These are phyloP conservation scores for Diorhabda elongata DNA, from an alignment of 1,140 invertebrate species.

Conservation along the genomic window DNA sequence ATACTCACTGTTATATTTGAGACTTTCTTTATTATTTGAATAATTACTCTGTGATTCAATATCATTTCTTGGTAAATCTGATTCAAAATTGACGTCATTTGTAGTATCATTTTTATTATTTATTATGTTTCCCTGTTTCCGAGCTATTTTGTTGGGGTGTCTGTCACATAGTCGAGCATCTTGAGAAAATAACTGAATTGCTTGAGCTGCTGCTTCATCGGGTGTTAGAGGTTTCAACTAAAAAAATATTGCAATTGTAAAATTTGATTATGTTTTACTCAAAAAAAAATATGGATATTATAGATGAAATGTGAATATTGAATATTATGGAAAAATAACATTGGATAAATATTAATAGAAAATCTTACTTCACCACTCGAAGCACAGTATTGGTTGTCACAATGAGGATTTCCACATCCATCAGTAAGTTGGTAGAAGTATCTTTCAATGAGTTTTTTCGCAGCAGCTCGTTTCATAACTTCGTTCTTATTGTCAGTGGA, in stretches of 20 bases:
- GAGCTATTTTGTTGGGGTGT: constrained; percentile 68
- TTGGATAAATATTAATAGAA: neutral
- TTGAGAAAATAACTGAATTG: constrained; percentile 78
- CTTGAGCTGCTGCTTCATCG: constrained; percentile 84
- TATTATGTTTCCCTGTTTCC: constrained; percentile 48
- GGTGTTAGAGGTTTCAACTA: constrained; percentile 69
- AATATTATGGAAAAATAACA: neutral
- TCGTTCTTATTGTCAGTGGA: constrained; percentile 45
- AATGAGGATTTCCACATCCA: constrained; percentile 82
- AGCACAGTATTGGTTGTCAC: constrained; percentile 81
- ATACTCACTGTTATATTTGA: constrained; percentile 26
- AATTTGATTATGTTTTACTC: neutral
- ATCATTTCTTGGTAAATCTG: constrained; percentile 32
- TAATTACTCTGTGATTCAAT: constrained; percentile 29
- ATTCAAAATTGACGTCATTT: constrained; percentile 7
- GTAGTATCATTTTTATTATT: constrained; percentile 11
- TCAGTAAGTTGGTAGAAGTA: constrained; percentile 90
- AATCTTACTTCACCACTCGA: constrained; percentile 74
- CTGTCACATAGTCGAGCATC: constrained; percentile 79
- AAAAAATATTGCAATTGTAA: constrained; percentile 17
- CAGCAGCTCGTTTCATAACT: constrained; percentile 83
- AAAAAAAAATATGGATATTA: too few species aligned
- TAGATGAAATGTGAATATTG: too few species aligned
- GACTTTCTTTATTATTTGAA: constrained; percentile 26
- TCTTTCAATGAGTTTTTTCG: constrained; percentile 81